These are phyloP conservation scores for Ectropis crepuscularia DNA, from an alignment of 2,888 invertebrate genomes.

Conservation along the genomic window DNA sequence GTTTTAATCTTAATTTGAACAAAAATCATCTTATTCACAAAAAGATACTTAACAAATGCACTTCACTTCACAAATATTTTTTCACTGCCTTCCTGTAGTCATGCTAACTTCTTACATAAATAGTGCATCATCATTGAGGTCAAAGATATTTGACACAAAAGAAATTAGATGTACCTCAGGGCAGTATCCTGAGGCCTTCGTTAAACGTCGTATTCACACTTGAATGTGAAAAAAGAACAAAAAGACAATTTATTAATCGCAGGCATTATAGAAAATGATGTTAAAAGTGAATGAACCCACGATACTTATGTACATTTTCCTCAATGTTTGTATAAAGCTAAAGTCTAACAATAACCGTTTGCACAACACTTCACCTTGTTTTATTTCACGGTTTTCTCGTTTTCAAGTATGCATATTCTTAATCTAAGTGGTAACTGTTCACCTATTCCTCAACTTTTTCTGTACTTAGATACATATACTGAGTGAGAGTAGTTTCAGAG, in stretches of 20 bases:
- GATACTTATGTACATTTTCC: constrained; percentile 20
- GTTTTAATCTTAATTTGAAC: not conserved
- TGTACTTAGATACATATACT: too few species aligned
- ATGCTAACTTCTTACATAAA: not conserved
- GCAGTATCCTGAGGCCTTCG: constrained; percentile 15
- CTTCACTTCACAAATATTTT: not conserved
- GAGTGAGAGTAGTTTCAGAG: too few species aligned
- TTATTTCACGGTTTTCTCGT: constrained; percentile 3
- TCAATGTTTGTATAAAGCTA: constrained; percentile 12
- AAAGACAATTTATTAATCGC: constrained; percentile 7
- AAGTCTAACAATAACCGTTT: constrained; percentile 10
- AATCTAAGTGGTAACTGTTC: not conserved
- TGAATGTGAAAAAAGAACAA: constrained; percentile 19
- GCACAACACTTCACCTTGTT: constrained; percentile 11
- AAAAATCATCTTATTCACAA: too few species aligned
- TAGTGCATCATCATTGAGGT: not conserved
- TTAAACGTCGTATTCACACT: constrained; percentile 7
- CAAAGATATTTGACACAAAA: constrained; percentile 4
- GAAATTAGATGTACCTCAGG: constrained; percentile 2
- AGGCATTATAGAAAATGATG: constrained; percentile 9
- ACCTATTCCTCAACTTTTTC: too few species aligned
- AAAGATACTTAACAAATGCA: too few species aligned
- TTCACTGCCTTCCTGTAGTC: too few species aligned
- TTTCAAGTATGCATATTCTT: constrained; percentile 11
- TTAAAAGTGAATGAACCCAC: constrained; percentile 23